These are phyloP conservation scores for Notarius quadriscutis DNA, from an alignment of 2,113 vertebrate genomes.

Conservation along the genomic window DNA sequence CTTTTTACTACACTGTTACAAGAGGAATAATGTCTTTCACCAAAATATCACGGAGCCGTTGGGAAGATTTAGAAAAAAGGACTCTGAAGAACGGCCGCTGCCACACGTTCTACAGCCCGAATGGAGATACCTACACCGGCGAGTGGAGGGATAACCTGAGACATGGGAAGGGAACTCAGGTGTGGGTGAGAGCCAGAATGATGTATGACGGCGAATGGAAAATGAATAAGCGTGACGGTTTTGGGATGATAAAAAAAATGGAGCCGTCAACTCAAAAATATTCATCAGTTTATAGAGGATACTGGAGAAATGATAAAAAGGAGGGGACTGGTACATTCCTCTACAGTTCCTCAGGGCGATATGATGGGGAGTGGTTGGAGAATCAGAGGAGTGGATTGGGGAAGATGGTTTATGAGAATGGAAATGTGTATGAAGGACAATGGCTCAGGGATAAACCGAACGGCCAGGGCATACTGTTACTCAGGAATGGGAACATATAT, in stretches of 20 bases:
- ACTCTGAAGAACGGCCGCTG: background rate
- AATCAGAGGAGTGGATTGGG: slow-evolving; percentile 82
- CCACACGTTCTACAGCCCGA: background rate
- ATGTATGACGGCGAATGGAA: background rate
- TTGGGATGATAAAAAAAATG: slow-evolving; percentile 36
- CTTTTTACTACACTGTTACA: background rate
- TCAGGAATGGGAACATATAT: slow-evolving; percentile 78
- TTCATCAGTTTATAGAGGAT: slow-evolving; percentile 78
- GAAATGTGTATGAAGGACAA: slow-evolving; percentile 84
- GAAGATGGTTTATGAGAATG: slow-evolving; percentile 76
- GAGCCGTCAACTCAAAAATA: slow-evolving; percentile 70
- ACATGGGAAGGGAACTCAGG: background rate
- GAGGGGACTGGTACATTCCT: slow-evolving; percentile 77
- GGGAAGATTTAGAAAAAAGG: background rate
- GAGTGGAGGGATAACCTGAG: background rate
- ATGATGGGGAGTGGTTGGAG: slow-evolving; percentile 84
- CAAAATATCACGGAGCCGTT: background rate
- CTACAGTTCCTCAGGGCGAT: slow-evolving; percentile 70
- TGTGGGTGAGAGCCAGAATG: background rate
- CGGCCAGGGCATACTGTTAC: background rate
- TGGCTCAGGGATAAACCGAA: slow-evolving; percentile 67
- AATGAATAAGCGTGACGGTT: background rate
- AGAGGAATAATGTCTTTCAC: background rate
- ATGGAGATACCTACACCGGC: background rate
- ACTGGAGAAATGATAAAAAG: slow-evolving; percentile 80